Base-by-base conservation (phyloP, 2,113 vertebrate genomes). In the Australoheros scitulus region DNA sequence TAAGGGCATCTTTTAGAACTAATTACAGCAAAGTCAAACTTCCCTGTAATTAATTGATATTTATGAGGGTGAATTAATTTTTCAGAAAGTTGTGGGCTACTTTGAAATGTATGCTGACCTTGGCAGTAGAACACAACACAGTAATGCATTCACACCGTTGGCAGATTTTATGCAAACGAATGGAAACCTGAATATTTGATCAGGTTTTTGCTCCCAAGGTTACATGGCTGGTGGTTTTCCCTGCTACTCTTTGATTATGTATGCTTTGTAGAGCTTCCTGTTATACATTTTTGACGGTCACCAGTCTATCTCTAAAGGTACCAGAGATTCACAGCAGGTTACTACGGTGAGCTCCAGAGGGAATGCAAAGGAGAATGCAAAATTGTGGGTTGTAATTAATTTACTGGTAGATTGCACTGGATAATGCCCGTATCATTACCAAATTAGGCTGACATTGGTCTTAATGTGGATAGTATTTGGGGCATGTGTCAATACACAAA, bases 371-470 rank as follows among this genome's bases (percentile, higher is more conserved):
- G 85, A 86, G 68, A 88, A 84, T 63, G 76, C 77, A 82, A 80
- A 91, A 87, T 86, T 92, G 93, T 93, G 92, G 85, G 79, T 87
- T 70, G 82, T 94, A 95, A 96, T 96, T 95, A 94, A 96, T 95
- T 95, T 94, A 87, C 89, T 93, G 93, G 84, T 89, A 93, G 91
- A 95, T 94, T 94, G 92, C 86, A 77, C 92, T 82, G 85, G 91
- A 94, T 96, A 95, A 95, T 94, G 90, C 77, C 92, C 90, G 72
- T 94, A 93, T 94, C 94, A 93, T 95, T 94, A 91, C 76, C 85
- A 83, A 86, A 96, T 94, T 89, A 91, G 80, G 86, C 55, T 88
- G 88, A 90, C 90, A 61, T 87, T 89, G 86, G 79, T 92, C 86
- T 77, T 76, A 79, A 41, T 86, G 88, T 87, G 88, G 81, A 83